A percentile compares a stretch with the other conserved stretches of the same genome.
Evolutionary conservation across 1,140 invertebrate species (phyloP).

Genomic region (Zaprionus capensis): DNA sequence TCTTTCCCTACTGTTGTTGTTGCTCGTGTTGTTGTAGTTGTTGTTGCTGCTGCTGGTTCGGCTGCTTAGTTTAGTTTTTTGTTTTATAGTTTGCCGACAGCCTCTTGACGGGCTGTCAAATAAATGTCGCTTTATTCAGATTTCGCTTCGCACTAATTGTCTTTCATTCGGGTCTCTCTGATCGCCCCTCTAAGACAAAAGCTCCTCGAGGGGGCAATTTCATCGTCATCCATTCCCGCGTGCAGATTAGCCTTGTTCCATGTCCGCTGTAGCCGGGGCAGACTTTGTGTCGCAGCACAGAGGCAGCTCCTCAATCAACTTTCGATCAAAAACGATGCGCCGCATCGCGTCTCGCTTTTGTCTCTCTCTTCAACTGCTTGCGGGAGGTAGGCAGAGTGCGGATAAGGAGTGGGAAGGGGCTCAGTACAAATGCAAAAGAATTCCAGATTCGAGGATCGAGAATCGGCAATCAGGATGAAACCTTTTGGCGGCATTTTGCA

Average conservation of each 20-base stretch:
- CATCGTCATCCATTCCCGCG: slow-evolving; percentile 38
- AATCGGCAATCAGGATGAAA: slow-evolving; percentile 23
- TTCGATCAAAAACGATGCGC: slow-evolving; percentile 72
- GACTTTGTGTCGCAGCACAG: slow-evolving; percentile 74
- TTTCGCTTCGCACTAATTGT: slow-evolving; percentile 81
- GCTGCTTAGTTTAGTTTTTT: slow-evolving; percentile 41
- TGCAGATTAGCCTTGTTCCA: slow-evolving; percentile 70
- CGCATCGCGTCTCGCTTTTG: slow-evolving; percentile 66
- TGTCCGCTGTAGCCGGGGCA: slow-evolving; percentile 45
- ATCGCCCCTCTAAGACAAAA: slow-evolving; percentile 22
- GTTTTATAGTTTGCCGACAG: slow-evolving; percentile 79
- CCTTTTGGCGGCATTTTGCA: slow-evolving; percentile 80
- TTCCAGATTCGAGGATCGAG: neutral
- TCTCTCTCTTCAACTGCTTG: slow-evolving; percentile 37
- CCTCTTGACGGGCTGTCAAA: slow-evolving; percentile 81
- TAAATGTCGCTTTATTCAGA: slow-evolving; percentile 84
- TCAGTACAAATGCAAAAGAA: neutral
- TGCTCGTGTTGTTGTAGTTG: slow-evolving; percentile 18
- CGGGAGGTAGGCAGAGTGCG: neutral
- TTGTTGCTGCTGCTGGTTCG: slow-evolving; percentile 11
- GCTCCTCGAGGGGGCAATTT: slow-evolving; percentile 38
- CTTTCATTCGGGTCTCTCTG: slow-evolving; percentile 19
- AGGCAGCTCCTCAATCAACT: slow-evolving; percentile 66
- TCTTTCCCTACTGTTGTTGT: slow-evolving; percentile 16
- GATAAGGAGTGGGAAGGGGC: neutral